These are phyloP conservation scores for Zele albiditarsus DNA, from an alignment of 2,888 invertebrate genomes.

Conservation along the genomic window DNA sequence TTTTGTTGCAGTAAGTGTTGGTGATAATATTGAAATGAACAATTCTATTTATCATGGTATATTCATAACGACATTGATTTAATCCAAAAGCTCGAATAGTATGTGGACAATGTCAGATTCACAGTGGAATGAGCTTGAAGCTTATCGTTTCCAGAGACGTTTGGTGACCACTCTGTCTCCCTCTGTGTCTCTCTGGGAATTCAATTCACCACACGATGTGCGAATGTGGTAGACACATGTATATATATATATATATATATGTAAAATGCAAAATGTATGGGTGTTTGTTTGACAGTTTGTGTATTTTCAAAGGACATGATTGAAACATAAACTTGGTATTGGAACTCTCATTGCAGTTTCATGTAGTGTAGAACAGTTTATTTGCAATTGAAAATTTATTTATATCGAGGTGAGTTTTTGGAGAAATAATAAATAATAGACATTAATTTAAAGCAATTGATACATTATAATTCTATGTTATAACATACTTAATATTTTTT, in stretches of 20 bases:
- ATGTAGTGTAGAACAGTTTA: not conserved
- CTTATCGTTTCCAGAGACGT: conserved; percentile 20
- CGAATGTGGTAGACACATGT: not conserved
- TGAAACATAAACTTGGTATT: not conserved
- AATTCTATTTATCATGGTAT: not conserved
- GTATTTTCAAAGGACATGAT: not conserved
- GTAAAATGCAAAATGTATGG: not conserved
- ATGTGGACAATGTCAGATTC: conserved; percentile 17
- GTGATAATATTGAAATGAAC: not conserved
- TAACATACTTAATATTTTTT: too few species aligned
- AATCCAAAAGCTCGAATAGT: not conserved
- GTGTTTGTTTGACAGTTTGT: not conserved
- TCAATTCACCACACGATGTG: not conserved
- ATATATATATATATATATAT: not conserved
- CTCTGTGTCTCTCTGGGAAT: not conserved
- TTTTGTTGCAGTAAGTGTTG: not conserved
- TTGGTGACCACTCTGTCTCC: conserved; percentile 4
- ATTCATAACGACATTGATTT: conserved; percentile 7
- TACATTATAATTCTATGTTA: too few species aligned
- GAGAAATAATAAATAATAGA: too few species aligned
- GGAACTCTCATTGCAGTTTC: not conserved
- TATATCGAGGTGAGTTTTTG: too few species aligned
- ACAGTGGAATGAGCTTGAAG: conserved; percentile 9
- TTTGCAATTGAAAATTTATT: not conserved
- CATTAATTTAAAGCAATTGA: too few species aligned